Evolutionary conservation across 1,140 invertebrate species (phyloP), one percentile per base, ranked within the genome.

Genomic region (Drosophila lacteicornis): DNA sequence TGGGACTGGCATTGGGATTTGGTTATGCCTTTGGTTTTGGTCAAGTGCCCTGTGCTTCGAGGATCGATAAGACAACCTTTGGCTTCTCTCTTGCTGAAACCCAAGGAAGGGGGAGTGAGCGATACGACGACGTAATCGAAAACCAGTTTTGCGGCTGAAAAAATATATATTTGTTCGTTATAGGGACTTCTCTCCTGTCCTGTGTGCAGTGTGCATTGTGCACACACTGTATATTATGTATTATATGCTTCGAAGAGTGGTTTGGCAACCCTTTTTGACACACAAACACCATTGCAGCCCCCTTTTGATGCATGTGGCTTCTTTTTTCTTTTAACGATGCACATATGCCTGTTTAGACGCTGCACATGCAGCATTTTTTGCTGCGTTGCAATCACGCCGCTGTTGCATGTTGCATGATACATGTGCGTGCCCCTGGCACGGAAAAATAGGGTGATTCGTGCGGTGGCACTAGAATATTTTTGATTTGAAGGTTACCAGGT

Each of bases 221-320:
- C 27, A 30, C 27, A 33, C 30, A 36, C 9, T 36, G 33, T 36
- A 36, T 61, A 50, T 45, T 67, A 38, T 57, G 46, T 58, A 36
- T 59, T 42, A 71, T 43, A 65, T 45, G 11, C 50, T 56, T 33
- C 63, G 62, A 70, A 46, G 71, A 83, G 80, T 83, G 76, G 83
- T 87, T 83, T 86, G 85, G 86, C 85, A 90, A 85, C 85, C 81
- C 85, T 91, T 91, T 90, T 70, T 90, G 85, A 83, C 85, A 90
- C 85, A 90, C 85, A 90, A 90, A 90, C 85, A 90, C 81, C 56
- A 56, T 65, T 58, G 76, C 59, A 68, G 40, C n/a, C 15, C 13
- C 25, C 53, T 11, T 25, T 9, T 19, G 17, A 17, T 79, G 65
- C 45, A 63, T 68, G 74, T 53, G 62, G 47, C 17, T 51, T 33